Percentiles rank a stretch among this genome's conserved stretches.
These are phyloP conservation scores for Schrankia costaestrigalis DNA, from an alignment of 2,888 invertebrate genomes.

Conservation along the genomic window DNA sequence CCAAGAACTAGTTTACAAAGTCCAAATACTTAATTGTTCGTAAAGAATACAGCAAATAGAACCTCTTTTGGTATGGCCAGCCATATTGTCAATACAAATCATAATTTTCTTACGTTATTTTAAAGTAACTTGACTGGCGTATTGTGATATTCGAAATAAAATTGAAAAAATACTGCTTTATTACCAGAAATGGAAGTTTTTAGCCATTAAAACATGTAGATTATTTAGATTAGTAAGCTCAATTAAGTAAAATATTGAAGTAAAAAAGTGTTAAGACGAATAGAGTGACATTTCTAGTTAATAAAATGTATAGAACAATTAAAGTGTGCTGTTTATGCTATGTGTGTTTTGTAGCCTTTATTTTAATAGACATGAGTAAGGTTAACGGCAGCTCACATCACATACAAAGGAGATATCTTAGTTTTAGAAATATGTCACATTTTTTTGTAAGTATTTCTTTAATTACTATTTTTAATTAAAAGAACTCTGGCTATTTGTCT, in stretches of 20 bases:
- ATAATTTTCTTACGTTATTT: conserved; percentile 17
- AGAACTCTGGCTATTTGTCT: not conserved
- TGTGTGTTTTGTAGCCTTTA: conserved; percentile 43
- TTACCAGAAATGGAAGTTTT: not conserved
- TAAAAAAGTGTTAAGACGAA: too few relatives aligned
- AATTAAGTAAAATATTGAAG: too few relatives aligned
- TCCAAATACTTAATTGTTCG: conserved; percentile 25
- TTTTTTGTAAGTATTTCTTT: conserved; percentile 61
- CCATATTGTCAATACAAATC: conserved; percentile 21
- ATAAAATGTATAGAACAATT: conserved; percentile 37
- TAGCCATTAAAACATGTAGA: not conserved
- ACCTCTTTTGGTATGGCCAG: conserved; percentile 31
- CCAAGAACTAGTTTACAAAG: conserved; percentile 26
- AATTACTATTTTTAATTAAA: not conserved
- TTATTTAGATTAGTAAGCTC: not conserved
- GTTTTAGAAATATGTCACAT: conserved; percentile 55
- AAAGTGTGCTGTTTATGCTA: conserved; percentile 49
- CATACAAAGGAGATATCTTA: conserved; percentile 50
- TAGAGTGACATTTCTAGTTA: not conserved
- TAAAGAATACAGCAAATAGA: conserved; percentile 41
- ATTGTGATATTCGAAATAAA: not conserved
- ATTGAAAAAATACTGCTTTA: too few relatives aligned
- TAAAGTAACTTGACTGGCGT: conserved; percentile 5
- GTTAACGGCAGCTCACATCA: conserved; percentile 37
- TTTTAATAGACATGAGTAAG: conserved; percentile 45